Evolutionary conservation across 2,888 invertebrate genomes (phyloP).

Genomic region (Hyposoter dolosus): DNA sequence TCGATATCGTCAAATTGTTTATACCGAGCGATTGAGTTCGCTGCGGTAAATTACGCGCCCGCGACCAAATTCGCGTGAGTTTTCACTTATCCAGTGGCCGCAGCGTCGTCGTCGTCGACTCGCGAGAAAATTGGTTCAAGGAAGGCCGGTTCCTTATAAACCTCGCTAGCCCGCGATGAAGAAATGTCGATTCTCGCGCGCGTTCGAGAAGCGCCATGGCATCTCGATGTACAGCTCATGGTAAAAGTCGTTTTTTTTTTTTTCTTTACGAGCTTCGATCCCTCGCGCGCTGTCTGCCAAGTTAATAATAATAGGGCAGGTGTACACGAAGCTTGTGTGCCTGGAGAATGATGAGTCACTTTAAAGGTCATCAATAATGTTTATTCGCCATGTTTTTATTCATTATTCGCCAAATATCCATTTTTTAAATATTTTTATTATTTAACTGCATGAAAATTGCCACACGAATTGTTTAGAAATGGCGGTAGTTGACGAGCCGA

Average conservation of each 20-base stretch:
- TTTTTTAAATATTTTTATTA: too few relatives aligned
- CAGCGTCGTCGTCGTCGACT: constrained; percentile 19
- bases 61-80: background rate
- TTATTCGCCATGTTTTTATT: background rate
- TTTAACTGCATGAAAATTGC: background rate
- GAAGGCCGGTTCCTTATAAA: constrained; percentile 68
- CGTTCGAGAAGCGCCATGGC: constrained; percentile 70
- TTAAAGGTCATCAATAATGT: constrained; percentile 14
- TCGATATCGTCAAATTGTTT: constrained; percentile 3
- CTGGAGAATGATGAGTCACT: constrained; percentile 1
- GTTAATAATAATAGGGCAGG: constrained; percentile 40
- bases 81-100: constrained; percentile 30
- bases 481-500: background rate
- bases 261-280: constrained; percentile 12
- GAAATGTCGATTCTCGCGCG: constrained; percentile 66
- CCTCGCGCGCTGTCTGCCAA: constrained; percentile 25
- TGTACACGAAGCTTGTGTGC: constrained; percentile 17
- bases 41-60: background rate
- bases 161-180: constrained; percentile 54
- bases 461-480: background rate
- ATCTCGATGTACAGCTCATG: constrained; percentile 59
- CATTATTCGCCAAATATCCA: background rate
- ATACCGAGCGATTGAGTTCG: background rate
- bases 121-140: constrained; percentile 64
- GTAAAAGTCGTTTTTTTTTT: constrained; percentile 58